These are phyloP conservation scores for Amphimallon solstitiale DNA, from an alignment of 2,888 invertebrate species.

Conservation along the genomic window DNA sequence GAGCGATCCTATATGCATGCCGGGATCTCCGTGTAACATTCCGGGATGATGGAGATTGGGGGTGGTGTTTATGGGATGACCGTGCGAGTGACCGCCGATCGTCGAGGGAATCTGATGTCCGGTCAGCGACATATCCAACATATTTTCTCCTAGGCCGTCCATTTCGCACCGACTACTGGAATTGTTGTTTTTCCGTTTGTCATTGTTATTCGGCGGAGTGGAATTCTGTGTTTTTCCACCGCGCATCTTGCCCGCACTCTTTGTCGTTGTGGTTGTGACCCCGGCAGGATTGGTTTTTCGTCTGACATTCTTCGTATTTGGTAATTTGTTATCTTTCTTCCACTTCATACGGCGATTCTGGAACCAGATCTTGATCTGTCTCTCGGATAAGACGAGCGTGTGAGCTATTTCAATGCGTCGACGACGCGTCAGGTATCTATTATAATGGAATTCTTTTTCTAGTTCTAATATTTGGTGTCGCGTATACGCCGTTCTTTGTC, in stretches of 20 bases:
- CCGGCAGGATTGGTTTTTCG: conserved; percentile 82
- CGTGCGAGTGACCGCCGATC: conserved; percentile 65
- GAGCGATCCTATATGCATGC: conserved; percentile 65
- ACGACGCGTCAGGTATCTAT: conserved; percentile 93
- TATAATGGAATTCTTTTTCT: conserved; percentile 98
- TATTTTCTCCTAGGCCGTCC: conserved; percentile 67
- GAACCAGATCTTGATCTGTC: conserved; percentile 92
- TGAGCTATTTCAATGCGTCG: conserved; percentile 98
- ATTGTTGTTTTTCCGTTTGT: conserved; percentile 72
- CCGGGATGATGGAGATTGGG: conserved; percentile 55
- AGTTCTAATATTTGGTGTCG: conserved; percentile 97
- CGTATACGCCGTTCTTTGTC: conserved; percentile 97
- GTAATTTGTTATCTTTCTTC: conserved; percentile 89
- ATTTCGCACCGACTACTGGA: conserved; percentile 62
- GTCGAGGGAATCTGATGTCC: conserved; percentile 65
- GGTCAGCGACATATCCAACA: conserved; percentile 61
- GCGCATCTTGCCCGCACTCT: conserved; percentile 59
- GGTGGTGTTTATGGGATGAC: conserved; percentile 65
- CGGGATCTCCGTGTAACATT: conserved; percentile 61
- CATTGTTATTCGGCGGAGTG: conserved; percentile 68
- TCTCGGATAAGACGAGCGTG: conserved; percentile 89
- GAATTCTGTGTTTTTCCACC: conserved; percentile 59
- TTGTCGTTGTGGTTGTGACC: conserved; percentile 68
- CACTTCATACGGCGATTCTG: conserved; percentile 87
- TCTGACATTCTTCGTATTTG: conserved; percentile 81